These are phyloP conservation scores for Neoniphon sammara DNA, from an alignment of 2,797 vertebrate genomes.

Conservation along the genomic window DNA sequence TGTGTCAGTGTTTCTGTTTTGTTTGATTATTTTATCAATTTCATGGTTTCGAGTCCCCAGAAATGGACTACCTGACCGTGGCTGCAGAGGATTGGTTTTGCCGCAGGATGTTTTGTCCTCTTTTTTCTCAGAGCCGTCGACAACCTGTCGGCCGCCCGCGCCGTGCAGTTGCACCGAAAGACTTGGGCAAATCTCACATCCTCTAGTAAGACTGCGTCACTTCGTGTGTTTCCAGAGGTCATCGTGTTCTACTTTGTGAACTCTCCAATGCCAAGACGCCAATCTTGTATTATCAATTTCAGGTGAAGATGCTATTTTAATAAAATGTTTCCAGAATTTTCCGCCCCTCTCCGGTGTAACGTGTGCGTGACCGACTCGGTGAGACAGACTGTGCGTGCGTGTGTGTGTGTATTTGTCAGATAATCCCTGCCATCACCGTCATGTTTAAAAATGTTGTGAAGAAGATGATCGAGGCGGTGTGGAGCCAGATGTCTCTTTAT, in stretches of 20 bases:
- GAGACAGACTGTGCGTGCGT: neutral
- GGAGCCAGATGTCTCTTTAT: conserved; percentile 1
- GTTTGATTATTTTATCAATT: conserved; percentile 81
- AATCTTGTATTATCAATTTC: conserved; percentile 66
- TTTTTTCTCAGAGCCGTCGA: conserved; percentile 18
- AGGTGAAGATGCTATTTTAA: conserved; percentile 95
- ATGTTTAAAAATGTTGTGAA: neutral
- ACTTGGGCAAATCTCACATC: conserved; percentile 11
- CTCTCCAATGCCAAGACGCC: conserved; percentile 61
- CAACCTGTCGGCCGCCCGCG: conserved; percentile 13
- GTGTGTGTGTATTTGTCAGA: neutral
- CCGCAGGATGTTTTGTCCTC: conserved; percentile 51
- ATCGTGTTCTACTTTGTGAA: conserved; percentile 60
- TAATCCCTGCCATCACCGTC: neutral
- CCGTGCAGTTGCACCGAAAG: conserved; percentile 13
- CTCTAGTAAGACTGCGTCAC: conserved; percentile 31
- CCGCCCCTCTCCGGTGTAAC: neutral
- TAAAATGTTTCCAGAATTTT: conserved; percentile 89
- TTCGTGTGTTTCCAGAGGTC: conserved; percentile 40
- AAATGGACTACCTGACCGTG: conserved; percentile 59
- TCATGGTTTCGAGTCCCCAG: conserved; percentile 77
- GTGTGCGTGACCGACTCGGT: conserved; percentile 30
- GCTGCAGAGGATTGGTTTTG: neutral
- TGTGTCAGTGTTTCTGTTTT: conserved; percentile 83
- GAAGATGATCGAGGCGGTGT: neutral